phyloP scores from a whole-genome alignment of 1,140 invertebrate species.

The Drosophila biarmipes region DNA sequence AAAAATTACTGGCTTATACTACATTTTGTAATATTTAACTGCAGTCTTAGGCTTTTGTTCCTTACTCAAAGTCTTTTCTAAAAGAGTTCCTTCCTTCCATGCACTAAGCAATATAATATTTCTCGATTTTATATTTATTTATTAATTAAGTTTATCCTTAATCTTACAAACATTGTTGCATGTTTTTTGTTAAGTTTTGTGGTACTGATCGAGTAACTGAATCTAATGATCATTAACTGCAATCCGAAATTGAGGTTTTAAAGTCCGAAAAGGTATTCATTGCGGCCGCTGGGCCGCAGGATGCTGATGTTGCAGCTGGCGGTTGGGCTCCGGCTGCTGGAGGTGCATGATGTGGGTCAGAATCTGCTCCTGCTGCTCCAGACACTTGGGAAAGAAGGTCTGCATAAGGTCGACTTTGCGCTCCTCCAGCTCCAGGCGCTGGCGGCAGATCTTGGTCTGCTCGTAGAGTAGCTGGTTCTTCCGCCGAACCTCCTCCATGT shows the following conservation, averaged over 20 bases:
- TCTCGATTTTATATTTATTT: constrained; percentile 14
- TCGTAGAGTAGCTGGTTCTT: constrained; percentile 75
- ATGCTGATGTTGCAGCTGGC: constrained; percentile 3
- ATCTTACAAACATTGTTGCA: constrained; percentile 34
- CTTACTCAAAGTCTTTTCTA: too few species aligned
- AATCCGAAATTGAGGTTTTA: constrained; percentile 7
- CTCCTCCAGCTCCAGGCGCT: constrained; percentile 68
- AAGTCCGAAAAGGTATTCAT: constrained; percentile 26
- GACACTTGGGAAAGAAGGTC: constrained; percentile 73
- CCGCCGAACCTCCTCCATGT: constrained; percentile 71
- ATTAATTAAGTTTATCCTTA: constrained; percentile 31
- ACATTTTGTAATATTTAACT: too few species aligned
- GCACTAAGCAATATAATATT: too few species aligned
- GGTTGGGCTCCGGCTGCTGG: constrained; percentile 16
- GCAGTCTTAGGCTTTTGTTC: too few species aligned
- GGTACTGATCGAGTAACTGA: constrained; percentile 2
- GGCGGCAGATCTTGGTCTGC: constrained; percentile 68
- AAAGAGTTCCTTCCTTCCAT: too few species aligned
- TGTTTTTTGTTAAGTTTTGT: constrained; percentile 32
- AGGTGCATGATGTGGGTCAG: constrained; percentile 47
- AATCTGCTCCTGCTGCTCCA: constrained; percentile 75
- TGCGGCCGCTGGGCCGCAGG: constrained; percentile 22
- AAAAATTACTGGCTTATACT: too few species aligned
- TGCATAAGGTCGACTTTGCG: constrained; percentile 72
- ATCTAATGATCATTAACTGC: neutral